Conservation (phyloP, 1,140 invertebrate genomes). For the Rhyacophila brunnea region DNA sequence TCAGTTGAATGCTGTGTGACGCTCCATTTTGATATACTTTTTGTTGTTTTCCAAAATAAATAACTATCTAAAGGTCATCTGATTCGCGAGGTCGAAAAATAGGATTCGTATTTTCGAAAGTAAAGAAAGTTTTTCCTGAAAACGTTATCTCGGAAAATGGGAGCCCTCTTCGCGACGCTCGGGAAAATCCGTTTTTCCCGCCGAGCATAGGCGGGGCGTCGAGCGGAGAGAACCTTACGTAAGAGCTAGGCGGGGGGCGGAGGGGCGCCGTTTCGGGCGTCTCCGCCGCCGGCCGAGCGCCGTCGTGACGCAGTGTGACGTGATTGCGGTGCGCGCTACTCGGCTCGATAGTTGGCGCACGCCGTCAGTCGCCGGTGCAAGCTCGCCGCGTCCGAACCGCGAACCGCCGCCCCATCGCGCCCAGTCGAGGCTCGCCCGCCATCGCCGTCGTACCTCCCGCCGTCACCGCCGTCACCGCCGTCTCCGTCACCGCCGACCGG, state of each 20-base stretch:
- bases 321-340: constrained; percentile 43
- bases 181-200: constrained; percentile 2
- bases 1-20: too few relatives aligned
- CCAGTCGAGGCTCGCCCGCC: constrained; percentile 35
- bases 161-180: neutral
- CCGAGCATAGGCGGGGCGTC: neutral
- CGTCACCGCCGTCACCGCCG: constrained; percentile 33
- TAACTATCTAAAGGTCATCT: too few relatives aligned
- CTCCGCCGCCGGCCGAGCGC: constrained; percentile 46
- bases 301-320: constrained; percentile 58
- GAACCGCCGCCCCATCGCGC: too few relatives aligned
- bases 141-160: neutral
- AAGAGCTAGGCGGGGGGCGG: neutral
- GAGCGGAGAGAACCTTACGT: constrained; percentile 10
- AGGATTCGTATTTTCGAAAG: too few relatives aligned
- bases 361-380: constrained; percentile 46
- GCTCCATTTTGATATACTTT: too few relatives aligned
- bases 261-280: constrained; percentile 33
- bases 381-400: too few relatives aligned
- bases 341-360: constrained; percentile 50
- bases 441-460: constrained; percentile 42
- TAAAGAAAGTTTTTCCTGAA: too few relatives aligned
- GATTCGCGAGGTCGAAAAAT: too few relatives aligned
- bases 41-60: too few relatives aligned
- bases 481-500: constrained; percentile 2